A percentile compares a stretch with the other conserved stretches of the same genome.
phyloP scores from a whole-genome alignment of 2,113 vertebrate species.

The Aix galericulata region DNA sequence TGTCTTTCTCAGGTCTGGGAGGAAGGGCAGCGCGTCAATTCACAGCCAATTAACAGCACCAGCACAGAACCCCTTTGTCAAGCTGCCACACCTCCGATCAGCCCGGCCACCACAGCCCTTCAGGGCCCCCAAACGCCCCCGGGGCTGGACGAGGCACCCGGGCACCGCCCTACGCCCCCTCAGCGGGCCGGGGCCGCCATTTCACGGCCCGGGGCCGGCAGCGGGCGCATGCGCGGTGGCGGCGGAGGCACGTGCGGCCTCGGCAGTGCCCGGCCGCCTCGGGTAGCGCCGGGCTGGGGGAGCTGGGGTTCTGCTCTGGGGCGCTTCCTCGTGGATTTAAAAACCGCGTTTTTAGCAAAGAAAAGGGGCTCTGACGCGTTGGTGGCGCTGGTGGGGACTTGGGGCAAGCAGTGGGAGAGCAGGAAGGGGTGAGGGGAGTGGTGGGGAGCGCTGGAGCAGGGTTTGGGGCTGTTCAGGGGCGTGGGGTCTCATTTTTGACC shows the following conservation, averaged over 20 bases:
- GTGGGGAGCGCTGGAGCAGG: too few relatives aligned
- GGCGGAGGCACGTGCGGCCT: neutral
- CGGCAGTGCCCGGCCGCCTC: too few relatives aligned
- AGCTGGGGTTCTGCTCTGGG: neutral
- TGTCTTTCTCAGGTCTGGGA: neutral
- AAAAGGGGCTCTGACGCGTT: neutral
- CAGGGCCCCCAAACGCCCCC: too few relatives aligned
- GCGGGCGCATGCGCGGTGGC: neutral
- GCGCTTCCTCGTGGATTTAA: neutral
- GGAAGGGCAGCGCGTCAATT: neutral
- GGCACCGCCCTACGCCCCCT: accelerated
- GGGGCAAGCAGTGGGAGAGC: neutral
- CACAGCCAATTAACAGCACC: neutral
- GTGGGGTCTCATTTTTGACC: neutral
- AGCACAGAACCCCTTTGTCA: neutral
- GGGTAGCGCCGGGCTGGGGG: neutral
- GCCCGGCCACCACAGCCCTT: too few relatives aligned
- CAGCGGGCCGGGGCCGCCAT: too few relatives aligned
- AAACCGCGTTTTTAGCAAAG: accelerated
- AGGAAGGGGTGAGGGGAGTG: neutral
- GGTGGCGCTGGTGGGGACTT: neutral
- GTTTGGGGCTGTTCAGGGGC: neutral
- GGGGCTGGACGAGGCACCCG: too few relatives aligned
- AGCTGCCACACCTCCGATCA: neutral
- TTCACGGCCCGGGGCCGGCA: too few relatives aligned